Evolutionary conservation across 2,113 vertebrate genomes (phyloP).

Genomic region (Passerina amoena): DNA sequence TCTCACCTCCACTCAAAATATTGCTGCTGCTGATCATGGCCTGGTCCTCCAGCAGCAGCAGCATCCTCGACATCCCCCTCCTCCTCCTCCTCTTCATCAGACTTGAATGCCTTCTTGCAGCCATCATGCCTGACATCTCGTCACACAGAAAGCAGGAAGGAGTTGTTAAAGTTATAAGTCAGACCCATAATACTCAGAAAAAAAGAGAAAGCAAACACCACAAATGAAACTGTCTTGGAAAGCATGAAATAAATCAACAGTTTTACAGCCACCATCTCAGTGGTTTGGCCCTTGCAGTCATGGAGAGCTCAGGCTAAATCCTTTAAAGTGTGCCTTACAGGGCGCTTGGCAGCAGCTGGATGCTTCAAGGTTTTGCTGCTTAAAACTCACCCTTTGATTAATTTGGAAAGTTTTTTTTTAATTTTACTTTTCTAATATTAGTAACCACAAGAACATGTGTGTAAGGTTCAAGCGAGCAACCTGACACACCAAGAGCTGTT

Average conservation of each 20-base stretch:
- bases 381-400: neutral
- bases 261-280: neutral
- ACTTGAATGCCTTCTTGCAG: accelerated
- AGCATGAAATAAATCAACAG: neutral
- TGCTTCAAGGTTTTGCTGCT: neutral
- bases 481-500: neutral
- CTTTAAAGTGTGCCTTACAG: neutral
- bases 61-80: neutral
- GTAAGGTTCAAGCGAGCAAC: neutral
- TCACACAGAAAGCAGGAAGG: neutral
- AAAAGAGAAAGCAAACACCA: neutral
- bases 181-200: neutral
- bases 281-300: neutral
- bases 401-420: neutral
- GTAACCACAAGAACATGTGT: neutral
- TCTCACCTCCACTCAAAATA: neutral
- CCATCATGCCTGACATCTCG: accelerated
- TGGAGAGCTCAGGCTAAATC: neutral
- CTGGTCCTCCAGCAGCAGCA: neutral
- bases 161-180: neutral
- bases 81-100: neutral
- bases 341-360: neutral
- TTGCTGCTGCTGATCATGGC: neutral
- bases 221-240: neutral
- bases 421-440: neutral